Evolutionary conservation across 2,888 invertebrate species (phyloP).

Genomic region (Lithophane leautieri): DNA sequence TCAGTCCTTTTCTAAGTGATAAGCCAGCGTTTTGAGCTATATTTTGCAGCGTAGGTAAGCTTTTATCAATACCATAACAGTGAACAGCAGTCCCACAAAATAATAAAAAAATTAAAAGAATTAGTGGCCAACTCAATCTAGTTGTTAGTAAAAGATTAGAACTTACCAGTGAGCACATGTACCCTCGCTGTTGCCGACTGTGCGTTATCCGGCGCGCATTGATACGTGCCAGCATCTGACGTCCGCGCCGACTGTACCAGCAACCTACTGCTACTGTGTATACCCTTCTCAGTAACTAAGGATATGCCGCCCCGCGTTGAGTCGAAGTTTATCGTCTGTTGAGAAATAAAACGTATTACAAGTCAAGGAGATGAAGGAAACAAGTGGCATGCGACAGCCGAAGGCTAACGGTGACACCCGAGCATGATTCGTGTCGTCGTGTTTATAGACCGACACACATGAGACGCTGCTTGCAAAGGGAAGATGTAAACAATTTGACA

Average conservation of each 20-base stretch:
- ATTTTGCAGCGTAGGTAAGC: no score
- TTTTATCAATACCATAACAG: no score
- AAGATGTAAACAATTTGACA: neutral
- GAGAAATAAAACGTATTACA: conserved; percentile 39
- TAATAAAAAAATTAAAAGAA: no score
- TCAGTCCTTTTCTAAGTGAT: no score
- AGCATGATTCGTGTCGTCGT: neutral
- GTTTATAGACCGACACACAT: neutral
- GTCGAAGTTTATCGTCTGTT: conserved; percentile 96
- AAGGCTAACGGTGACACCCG: neutral
- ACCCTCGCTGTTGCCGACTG: conserved; percentile 94
- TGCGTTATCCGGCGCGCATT: conserved; percentile 96
- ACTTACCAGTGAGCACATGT: conserved; percentile 96
- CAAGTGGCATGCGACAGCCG: conserved; percentile 11
- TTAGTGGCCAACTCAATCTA: no score
- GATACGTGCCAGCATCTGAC: conserved; percentile 95
- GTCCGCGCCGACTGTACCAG: conserved; percentile 95
- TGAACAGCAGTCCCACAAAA: no score
- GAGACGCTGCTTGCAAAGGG: neutral
- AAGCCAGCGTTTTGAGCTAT: no score
- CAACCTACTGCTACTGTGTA: conserved; percentile 95
- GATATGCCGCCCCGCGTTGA: conserved; percentile 97
- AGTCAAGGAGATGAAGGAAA: conserved; percentile 9
- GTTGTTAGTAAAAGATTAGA: neutral
- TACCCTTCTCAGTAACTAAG: conserved; percentile 96